These are phyloP conservation scores for Ambastaia sidthimunki DNA, from an alignment of 2,797 vertebrate species.

Conservation along the genomic window DNA sequence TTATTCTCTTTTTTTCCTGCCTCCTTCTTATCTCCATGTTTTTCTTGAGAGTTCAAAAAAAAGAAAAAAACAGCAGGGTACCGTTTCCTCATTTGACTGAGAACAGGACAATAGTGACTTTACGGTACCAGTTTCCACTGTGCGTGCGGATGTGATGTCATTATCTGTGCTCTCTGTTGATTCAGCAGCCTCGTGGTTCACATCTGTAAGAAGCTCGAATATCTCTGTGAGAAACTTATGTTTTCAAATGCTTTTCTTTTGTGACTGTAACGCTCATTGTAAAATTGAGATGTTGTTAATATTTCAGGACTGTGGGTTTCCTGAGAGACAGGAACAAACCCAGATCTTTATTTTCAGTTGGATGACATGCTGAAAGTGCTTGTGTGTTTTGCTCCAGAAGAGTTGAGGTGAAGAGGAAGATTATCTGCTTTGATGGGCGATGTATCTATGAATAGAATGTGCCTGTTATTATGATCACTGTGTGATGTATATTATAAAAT, in stretches of 20 bases:
- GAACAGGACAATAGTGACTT: slow-evolving; percentile 21
- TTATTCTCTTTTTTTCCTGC: neutral
- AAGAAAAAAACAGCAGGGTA: neutral
- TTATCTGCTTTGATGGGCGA: slow-evolving; percentile 33
- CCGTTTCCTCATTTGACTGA: slow-evolving; percentile 12
- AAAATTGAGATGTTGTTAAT: slow-evolving; percentile 22
- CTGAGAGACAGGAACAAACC: slow-evolving; percentile 17
- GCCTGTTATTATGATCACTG: slow-evolving; percentile 61
- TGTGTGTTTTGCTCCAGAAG: slow-evolving; percentile 39
- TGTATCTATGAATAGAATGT: slow-evolving; percentile 50
- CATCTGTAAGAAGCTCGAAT: neutral
- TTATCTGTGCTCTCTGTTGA: slow-evolving; percentile 15
- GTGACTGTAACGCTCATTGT: slow-evolving; percentile 34
- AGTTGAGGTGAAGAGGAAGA: slow-evolving; percentile 31
- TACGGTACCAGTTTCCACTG: slow-evolving; percentile 4
- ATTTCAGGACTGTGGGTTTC: slow-evolving; percentile 8
- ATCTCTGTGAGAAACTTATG: slow-evolving; percentile 36
- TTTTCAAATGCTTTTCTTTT: slow-evolving; percentile 26
- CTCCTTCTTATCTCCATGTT: neutral
- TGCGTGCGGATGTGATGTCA: neutral
- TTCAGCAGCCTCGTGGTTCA: slow-evolving; percentile 21
- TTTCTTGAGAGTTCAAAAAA: slow-evolving; percentile 8
- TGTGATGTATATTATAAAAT: slow-evolving; percentile 60
- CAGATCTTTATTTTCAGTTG: neutral
- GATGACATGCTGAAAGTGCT: slow-evolving; percentile 26